Conservation (phyloP, 2,113 vertebrate species). For the Odontophorus gujanensis region DNA sequence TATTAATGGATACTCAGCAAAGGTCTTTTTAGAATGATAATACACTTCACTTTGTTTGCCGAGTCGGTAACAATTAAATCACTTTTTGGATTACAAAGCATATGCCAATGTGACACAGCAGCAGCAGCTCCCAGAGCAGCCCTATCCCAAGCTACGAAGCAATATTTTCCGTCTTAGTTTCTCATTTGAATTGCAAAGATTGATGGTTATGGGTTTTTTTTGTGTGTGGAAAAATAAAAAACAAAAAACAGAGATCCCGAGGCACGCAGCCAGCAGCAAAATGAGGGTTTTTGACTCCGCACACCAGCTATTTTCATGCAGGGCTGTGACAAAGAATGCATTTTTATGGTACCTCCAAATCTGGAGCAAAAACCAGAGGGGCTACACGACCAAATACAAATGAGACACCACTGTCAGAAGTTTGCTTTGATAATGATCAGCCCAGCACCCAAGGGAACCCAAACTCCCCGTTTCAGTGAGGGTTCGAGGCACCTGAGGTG, state of each 20-base stretch:
- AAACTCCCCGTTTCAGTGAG: neutral
- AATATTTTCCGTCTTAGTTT: neutral
- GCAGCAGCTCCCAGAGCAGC: neutral
- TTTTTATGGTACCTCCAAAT: neutral
- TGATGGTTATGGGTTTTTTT: too few species aligned
- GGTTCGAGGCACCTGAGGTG: neutral
- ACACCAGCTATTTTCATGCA: neutral
- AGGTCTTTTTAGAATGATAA: neutral
- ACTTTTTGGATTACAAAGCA: neutral
- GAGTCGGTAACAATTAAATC: neutral
- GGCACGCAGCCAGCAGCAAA: neutral
- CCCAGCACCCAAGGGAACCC: neutral
- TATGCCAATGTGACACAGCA: neutral
- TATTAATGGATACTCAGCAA: neutral
- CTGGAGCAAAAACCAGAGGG: neutral
- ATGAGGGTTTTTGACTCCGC: neutral
- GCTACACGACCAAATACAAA: accelerated
- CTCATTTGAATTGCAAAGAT: slow-evolving; percentile 21
- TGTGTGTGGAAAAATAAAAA: too few species aligned
- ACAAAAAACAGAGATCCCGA: neutral
- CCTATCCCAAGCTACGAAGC: neutral
- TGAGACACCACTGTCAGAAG: neutral
- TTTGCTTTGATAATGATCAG: neutral
- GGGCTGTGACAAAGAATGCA: neutral
- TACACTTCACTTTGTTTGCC: neutral